Base-by-base conservation (phyloP, 2,113 vertebrate genomes). In the Amphiprion percula region DNA sequence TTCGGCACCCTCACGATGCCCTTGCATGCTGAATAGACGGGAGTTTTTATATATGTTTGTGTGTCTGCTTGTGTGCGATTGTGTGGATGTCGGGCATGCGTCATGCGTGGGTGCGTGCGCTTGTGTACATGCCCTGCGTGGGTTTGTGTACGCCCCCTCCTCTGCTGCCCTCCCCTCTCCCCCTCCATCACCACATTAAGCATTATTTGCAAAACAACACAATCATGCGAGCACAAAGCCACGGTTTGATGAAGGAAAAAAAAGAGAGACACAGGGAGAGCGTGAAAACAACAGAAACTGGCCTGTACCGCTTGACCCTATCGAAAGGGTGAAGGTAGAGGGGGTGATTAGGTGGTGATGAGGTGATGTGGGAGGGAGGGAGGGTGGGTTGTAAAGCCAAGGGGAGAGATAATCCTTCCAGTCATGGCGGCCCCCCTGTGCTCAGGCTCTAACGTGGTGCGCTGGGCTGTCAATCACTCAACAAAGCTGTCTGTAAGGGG, bases 401-500 rank as follows among this genome's bases (percentile, higher is more conserved):
- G 70, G 83, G 88, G 81, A 80, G 76, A 87, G 91, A 93, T 94
- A 93, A 95, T 94, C 94, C 93, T 86, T 82, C 77, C 83, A 84
- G 88, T 87, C 85, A 81, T 71, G 68, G 70, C 74, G 69, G 33
- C 68, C 90, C 81, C 70, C 64, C 79, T 77, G 74, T 44, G 79
- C 73, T 77, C 60, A 3, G 82, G 73, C 83, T 87, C 86, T 86
- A 86, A 90, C 71, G 85, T 90, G 88, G 89, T 80, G 67, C 82
- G 81, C 86, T 91, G 84, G 79, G 83, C 94, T 93, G 93, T 94
- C 95, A 95, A 92, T 95, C 95, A 95, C 79, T 87, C 90, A 91
- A 94, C 94, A 95, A 94, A 94, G 92, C 94, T 92, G 91, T 93
- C 92, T 88, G 90, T 94, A 91, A 90, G 84, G 91, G 94, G 94